These are phyloP conservation scores for Meiosimyza platycephala DNA, from an alignment of 2,888 invertebrate genomes.

Conservation along the genomic window DNA sequence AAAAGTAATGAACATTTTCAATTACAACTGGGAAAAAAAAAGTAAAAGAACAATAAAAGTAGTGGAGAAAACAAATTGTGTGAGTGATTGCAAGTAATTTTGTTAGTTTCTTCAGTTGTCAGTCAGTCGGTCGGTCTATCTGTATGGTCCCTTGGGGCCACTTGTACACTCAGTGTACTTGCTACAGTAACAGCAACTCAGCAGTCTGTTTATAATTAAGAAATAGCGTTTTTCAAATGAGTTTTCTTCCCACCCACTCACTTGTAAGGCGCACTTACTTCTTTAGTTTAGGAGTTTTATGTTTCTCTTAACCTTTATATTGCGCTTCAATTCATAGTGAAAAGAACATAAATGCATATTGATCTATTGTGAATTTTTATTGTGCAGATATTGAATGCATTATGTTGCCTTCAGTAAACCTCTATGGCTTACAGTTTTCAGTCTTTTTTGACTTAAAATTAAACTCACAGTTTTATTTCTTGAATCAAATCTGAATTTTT, in stretches of 20 bases:
- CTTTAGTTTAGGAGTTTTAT: slow-evolving; percentile 9
- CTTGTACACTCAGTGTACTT: too few species aligned
- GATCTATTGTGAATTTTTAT: too few species aligned
- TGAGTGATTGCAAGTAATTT: slow-evolving; percentile 56
- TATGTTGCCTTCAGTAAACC: too few species aligned
- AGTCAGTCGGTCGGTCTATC: neutral
- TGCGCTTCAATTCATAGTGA: neutral
- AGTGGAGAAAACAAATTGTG: slow-evolving; percentile 14
- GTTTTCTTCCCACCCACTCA: slow-evolving; percentile 40
- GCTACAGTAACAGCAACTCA: too few species aligned
- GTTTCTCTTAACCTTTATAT: slow-evolving; percentile 4
- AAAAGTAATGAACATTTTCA: neutral
- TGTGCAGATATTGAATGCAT: too few species aligned
- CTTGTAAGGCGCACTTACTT: neutral
- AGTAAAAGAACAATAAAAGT: neutral
- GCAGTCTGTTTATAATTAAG: slow-evolving; percentile 53
- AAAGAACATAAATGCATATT: too few species aligned
- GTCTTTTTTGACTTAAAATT: too few species aligned
- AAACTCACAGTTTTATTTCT: too few species aligned
- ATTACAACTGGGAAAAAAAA: neutral
- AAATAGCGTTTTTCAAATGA: slow-evolving; percentile 58
- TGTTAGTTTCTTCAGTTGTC: slow-evolving; percentile 41
- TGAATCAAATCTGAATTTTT: too few species aligned
- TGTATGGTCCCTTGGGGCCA: too few species aligned
- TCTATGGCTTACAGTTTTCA: too few species aligned